phyloP scores from a whole-genome alignment of 2,113 vertebrate genomes.

The Merops nubicus region DNA sequence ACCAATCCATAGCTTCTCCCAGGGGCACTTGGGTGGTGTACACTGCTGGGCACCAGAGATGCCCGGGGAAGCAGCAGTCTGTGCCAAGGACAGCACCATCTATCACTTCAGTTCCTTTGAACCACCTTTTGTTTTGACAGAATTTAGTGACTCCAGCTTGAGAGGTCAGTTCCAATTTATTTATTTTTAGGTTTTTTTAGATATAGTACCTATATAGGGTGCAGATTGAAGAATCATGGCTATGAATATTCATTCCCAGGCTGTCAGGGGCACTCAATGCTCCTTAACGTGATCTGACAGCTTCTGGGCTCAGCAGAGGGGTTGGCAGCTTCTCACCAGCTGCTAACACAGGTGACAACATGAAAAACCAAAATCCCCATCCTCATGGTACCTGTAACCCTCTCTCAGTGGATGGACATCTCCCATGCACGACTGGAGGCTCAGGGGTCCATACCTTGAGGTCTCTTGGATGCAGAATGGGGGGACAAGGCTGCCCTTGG shows the following conservation, averaged over 20 bases:
- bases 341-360: background rate
- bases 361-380: background rate
- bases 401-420: background rate
- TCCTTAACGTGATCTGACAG: background rate
- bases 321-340: background rate
- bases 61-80: background rate
- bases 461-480: fast-evolving
- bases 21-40: background rate
- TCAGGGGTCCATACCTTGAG: background rate
- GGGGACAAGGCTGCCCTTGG: background rate
- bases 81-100: background rate
- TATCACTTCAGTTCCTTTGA: background rate
- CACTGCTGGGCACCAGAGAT: background rate
- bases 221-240: background rate
- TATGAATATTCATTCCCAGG: background rate
- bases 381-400: background rate
- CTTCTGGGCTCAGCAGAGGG: background rate
- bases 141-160: background rate
- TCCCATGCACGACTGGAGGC: fast-evolving
- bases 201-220: background rate
- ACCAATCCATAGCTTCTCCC: background rate
- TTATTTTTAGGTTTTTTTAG: background rate
- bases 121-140: background rate
- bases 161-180: background rate
- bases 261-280: background rate